Evolutionary conservation across 2,888 invertebrate species (phyloP).

Genomic region (Bhutanitis thaidina): DNA sequence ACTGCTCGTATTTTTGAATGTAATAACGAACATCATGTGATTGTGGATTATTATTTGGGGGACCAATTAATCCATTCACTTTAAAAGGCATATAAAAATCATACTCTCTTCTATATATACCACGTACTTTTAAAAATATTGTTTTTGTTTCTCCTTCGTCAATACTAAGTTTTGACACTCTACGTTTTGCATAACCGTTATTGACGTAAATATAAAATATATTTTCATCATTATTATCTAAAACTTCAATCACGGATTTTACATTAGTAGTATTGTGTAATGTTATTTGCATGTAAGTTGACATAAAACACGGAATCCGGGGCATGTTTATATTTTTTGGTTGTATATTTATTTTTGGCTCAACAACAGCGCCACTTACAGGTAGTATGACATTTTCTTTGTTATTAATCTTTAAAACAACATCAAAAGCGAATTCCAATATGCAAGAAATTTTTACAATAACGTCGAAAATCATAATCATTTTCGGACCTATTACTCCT

Average conservation of each 20-base stretch:
- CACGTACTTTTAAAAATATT: slow-evolving; percentile 58
- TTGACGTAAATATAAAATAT: slow-evolving; percentile 56
- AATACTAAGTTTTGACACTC: slow-evolving; percentile 45
- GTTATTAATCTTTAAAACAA: slow-evolving; percentile 63
- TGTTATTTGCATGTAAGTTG: slow-evolving; percentile 58
- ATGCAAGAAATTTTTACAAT: slow-evolving; percentile 61
- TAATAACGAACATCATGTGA: slow-evolving; percentile 59
- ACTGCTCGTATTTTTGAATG: slow-evolving; percentile 54
- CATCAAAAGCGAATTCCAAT: slow-evolving; percentile 59
- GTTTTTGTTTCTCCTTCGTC: slow-evolving; percentile 59
- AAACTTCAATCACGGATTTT: slow-evolving; percentile 46
- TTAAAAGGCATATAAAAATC: slow-evolving; percentile 80
- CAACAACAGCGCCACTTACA: slow-evolving; percentile 68
- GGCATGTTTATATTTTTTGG: slow-evolving; percentile 73
- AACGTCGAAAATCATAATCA: slow-evolving; percentile 66
- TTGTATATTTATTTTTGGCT: slow-evolving; percentile 68
- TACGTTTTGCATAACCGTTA: slow-evolving; percentile 57
- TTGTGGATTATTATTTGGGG: slow-evolving; percentile 51
- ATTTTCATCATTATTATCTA: slow-evolving; percentile 57
- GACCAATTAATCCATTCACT: slow-evolving; percentile 80
- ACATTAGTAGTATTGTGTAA: slow-evolving; percentile 55
- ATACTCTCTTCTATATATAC: slow-evolving; percentile 67
- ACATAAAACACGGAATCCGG: slow-evolving; percentile 64
- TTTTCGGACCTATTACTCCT: slow-evolving; percentile 74
- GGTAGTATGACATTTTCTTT: slow-evolving; percentile 62